Base-by-base conservation (phyloP, 2,888 invertebrate species). In the Eubasilissa splendida region DNA sequence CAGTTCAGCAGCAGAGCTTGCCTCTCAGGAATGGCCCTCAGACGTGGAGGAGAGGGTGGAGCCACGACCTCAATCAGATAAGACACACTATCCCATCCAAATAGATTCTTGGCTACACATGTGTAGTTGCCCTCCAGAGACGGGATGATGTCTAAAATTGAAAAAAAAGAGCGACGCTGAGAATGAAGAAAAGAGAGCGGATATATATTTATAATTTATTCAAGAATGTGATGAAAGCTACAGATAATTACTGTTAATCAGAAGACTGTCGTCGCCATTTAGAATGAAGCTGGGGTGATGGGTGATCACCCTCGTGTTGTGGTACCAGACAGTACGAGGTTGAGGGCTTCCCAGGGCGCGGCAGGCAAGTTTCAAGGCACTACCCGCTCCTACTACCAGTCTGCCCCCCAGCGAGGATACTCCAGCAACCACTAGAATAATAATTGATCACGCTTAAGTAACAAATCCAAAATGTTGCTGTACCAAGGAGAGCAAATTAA, bases 11-110 rank as follows among this genome's bases (percentile, higher is more conserved):
- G 86, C 42, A 91, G 87, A 4, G 89, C 90, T 83, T 90, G 89
- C 76, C 90, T 90, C 70, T 90, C 90, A 0, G 91, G 89, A 0
- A 90, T 89, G 0, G 90, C 89, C 85, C 93, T 92, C 83, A 96
- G 88, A 31, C 89, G 88, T 1, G 96, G 95, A 2, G 94, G 91
- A 80, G 91, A 91, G 0, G 96, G 96, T 52, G 95, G 90, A 81
- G 95, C 94, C 85, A 96, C 91, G 0, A 96, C 96, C 85, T 93
- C 92, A 42, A 97, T 91, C 8, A 93, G 92, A 86, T 96, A 96
- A 9, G 94, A 92, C 71, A 96, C 95, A 75, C 95, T 94, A 87
- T 97, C 97, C 73, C 94, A 94, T 0, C 97, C 97, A 86, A 95
- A 95, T 7, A 95, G 90, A 88, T 97, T 97, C 86, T 95, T 95